A percentile compares a stretch with the other conserved stretches of the same genome.
These are phyloP conservation scores for Cheilosia grossa DNA, from an alignment of 2,888 invertebrate genomes.

Conservation along the genomic window DNA sequence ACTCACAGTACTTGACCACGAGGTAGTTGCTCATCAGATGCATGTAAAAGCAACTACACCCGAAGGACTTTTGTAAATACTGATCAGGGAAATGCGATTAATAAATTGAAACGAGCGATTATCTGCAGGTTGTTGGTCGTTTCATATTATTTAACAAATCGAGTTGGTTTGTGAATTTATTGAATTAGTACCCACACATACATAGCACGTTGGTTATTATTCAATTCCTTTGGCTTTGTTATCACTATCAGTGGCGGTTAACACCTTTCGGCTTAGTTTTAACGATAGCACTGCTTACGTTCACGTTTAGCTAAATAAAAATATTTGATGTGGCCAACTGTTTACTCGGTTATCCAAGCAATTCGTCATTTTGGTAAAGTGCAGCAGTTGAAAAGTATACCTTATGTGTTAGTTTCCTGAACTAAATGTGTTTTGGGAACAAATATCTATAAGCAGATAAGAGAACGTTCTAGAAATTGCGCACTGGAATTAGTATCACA, in stretches of 20 bases:
- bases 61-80: neutral
- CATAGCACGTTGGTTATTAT: neutral
- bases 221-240: constrained; percentile 4
- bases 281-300: constrained; percentile 42
- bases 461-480: neutral
- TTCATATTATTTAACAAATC: neutral
- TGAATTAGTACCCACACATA: too few species aligned
- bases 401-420: too few species aligned
- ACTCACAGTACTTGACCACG: neutral
- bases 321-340: constrained; percentile 1
- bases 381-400: neutral
- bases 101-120: neutral
- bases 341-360: constrained; percentile 32
- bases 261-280: constrained; percentile 5
- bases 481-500: too few species aligned
- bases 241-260: constrained; percentile 30
- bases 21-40: neutral
- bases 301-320: constrained; percentile 30
- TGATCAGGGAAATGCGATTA: neutral
- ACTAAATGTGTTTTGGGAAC: neutral
- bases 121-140: neutral
- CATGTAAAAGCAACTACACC: neutral
- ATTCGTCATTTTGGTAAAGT: constrained; percentile 11
- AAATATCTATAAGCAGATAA: neutral
- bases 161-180: neutral